Base-by-base conservation (phyloP, 2,113 vertebrate species). In the Ictidomys tridecemlineatus region DNA sequence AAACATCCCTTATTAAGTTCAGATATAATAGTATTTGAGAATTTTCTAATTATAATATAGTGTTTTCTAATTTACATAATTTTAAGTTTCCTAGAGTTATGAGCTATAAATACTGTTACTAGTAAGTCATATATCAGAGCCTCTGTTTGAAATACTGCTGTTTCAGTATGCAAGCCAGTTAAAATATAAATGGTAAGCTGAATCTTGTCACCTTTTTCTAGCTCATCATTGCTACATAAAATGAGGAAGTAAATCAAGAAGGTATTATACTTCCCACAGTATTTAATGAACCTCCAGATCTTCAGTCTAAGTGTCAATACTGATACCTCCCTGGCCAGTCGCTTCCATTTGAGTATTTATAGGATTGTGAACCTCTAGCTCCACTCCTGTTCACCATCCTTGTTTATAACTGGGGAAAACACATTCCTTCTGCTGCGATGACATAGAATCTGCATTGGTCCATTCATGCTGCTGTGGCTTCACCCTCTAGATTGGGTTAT, bases 251-350 rank as follows among this genome's bases (percentile, higher is more conserved):
- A 28, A 90, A 13, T 26, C 26, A 42, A 51, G 63, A 61, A 61
- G 9, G 1, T 7, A 5, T 9, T 37, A 0, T 1, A 4, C 18
- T 12, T 30, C 4, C 3, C 12, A 42, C 1, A 67, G 17, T 0
- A 10, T 34, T 4, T 30, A n/a, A 14, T 2, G 5, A 5, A 48
- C 22, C 69, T 90, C 53, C 39, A 39, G 58, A 26, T 22, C 37
- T 73, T 67, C 53, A 26, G 0, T 37, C 24, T 26, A 18, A n/a
- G 30, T 8, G 11, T n/a, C 63, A 20, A 1, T 74, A 42, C 14
- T 51, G n/a, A 30, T 4, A 5, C 1, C 20, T 70, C 26, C 6
- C 0, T 4, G 20, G 11, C 12, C 5, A 42, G 14, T 18, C 34
- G 12, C 3, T 42, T 67, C 30, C 20, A 56, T 72, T 16, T 90